Evolutionary conservation across 2,888 invertebrate species (phyloP).

Genomic region (Rotaria sp.): DNA sequence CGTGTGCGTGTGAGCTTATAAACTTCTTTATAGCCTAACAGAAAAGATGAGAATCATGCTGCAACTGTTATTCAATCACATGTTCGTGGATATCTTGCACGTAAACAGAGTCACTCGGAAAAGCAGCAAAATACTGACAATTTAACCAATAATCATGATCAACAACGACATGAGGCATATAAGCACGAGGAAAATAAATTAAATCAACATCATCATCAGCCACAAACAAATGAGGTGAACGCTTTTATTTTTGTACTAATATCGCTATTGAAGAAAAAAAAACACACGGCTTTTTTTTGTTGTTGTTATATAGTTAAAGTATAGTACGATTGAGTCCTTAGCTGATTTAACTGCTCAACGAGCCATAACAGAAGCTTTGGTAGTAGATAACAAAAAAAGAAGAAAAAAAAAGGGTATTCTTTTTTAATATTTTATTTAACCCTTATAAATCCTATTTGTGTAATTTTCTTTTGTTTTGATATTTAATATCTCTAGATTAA

Average conservation of each 20-base stretch:
- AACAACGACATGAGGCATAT: not conserved
- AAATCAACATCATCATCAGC: not conserved
- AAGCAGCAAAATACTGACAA: not conserved
- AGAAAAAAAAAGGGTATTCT: not conserved
- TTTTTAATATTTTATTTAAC: not conserved
- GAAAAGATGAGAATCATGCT: not conserved
- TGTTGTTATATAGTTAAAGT: not conserved
- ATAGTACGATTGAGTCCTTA: not conserved
- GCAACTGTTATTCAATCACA: conserved; percentile 13
- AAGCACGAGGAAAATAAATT: not conserved
- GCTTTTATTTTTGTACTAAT: not conserved
- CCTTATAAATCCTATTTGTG: not conserved
- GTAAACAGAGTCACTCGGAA: not conserved
- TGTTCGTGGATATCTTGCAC: not conserved
- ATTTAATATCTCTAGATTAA: not conserved
- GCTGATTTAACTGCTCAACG: not conserved
- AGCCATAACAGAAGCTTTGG: not conserved
- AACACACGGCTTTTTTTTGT: not conserved
- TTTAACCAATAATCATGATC: not conserved
- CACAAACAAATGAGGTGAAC: not conserved
- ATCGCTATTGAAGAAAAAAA: not conserved
- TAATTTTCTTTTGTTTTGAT: not conserved
- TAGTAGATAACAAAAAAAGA: not conserved
- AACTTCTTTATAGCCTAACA: not conserved
- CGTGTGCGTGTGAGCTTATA: not conserved